Evolutionary conservation across 2,888 invertebrate genomes (phyloP), one percentile per base, ranked within the genome.

Genomic region (Scaptomyza caliginosa): DNA sequence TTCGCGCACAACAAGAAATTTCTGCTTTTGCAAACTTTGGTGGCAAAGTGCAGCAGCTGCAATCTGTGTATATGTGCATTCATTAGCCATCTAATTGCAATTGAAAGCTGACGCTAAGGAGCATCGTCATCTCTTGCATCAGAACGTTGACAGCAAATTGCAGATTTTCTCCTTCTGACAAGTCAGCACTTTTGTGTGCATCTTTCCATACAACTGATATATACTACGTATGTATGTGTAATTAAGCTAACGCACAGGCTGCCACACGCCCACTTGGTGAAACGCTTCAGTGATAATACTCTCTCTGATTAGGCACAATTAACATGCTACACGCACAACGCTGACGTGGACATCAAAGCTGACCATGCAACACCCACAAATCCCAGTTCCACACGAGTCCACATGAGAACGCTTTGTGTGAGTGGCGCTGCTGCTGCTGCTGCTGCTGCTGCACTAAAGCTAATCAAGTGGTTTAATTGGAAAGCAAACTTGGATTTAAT

Each of bases 391-490:
- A 16, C 49, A n/a, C 32, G n/a, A 17, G 5, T 23, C 16, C 50
- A 13, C 49, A 26, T 10, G 21, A 36, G 40, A 32, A 23, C 7
- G 30, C 45, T 26, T 40, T 30, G 23, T 11, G 13, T 24, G 43
- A 32, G 32, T 13, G 28, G 52, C 4, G 21, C n/a, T n/a, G n/a
- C n/a, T n/a, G n/a, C n/a, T n/a, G n/a, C n/a, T n/a, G n/a, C n/a
- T 54, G 57, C 51, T 34, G 34, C 34, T 34, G 58, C 24, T 62
- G 50, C 50, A 54, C 55, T 59, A 59, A 60, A 87, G 64, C 81
- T 70, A 87, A 82, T 87, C 88, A 82, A 82, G 72, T 85, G 83
- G 86, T 63, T 82, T 87, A 87, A 87, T 82, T 82, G 88, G 79
- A 87, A 85, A 85, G 69, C 81, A 82, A 82, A 82, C 86, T 85